Evolutionary conservation across 2,797 vertebrate species (phyloP).

Genomic region (Erethizon dorsatum): DNA sequence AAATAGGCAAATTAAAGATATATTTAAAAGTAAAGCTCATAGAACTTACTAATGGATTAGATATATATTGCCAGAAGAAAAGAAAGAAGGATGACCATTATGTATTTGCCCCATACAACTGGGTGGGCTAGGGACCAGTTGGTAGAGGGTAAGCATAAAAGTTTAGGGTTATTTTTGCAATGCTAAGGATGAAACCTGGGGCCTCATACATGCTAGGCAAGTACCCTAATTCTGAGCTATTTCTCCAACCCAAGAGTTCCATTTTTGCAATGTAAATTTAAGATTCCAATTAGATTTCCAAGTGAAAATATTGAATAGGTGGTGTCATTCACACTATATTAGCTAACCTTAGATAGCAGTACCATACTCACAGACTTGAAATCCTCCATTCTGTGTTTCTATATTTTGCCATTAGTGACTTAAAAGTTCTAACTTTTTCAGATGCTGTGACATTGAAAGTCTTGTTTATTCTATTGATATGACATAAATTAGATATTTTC

Average conservation of each 20-base stretch:
- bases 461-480: not conserved
- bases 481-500: constrained; percentile 51
- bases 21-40: constrained; percentile 55
- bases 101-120: not conserved
- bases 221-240: not conserved
- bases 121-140: not conserved
- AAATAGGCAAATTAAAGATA: not conserved
- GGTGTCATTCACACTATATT: not conserved
- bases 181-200: not conserved
- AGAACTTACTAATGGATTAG: constrained; percentile 8
- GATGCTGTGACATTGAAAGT: constrained; percentile 41
- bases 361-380: not conserved
- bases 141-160: not conserved
- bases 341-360: not conserved
- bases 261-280: constrained; percentile 55
- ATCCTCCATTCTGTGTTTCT: constrained; percentile 60
- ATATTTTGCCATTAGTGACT: constrained; percentile 26
- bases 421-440: constrained; percentile 38
- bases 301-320: constrained; percentile 55
- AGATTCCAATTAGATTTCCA: constrained; percentile 38
- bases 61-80: not conserved
- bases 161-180: not conserved
- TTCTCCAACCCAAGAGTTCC: not conserved
- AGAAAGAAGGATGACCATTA: not conserved
- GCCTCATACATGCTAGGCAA: not conserved